A percentile compares a stretch with the other conserved stretches of the same genome.
phyloP scores from a whole-genome alignment of 2,113 vertebrate genomes.

The Erinaceus europaeus region DNA sequence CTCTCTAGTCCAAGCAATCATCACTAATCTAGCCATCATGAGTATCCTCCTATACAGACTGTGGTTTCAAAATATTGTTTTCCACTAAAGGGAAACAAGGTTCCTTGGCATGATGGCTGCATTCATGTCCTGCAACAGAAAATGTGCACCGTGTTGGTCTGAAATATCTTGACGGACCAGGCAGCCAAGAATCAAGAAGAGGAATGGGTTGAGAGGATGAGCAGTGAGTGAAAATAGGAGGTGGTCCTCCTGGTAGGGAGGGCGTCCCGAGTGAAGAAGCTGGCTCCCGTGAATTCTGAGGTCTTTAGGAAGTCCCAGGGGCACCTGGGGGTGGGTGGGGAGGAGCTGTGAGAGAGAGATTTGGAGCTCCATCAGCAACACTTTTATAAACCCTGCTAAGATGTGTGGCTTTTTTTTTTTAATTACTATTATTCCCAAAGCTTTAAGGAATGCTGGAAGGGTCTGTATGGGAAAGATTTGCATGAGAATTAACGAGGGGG shows the following conservation, averaged over 20 bases:
- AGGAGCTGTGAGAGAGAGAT: not conserved
- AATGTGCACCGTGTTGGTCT: not conserved
- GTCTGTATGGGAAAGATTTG: not conserved
- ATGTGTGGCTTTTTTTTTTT: not conserved
- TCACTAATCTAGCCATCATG: too few relatives aligned
- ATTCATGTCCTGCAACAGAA: not conserved
- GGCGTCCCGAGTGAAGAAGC: not conserved
- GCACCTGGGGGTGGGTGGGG: not conserved
- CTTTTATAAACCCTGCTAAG: not conserved
- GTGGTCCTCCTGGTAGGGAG: too few relatives aligned
- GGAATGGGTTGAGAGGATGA: not conserved
- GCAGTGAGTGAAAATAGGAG: too few relatives aligned
- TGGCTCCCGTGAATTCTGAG: not conserved
- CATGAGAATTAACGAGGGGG: not conserved
- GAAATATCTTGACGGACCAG: not conserved
- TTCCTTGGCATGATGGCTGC: not conserved
- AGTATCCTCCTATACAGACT: too few relatives aligned
- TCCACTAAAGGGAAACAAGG: not conserved
- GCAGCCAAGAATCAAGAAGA: not conserved
- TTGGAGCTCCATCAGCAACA: not conserved
- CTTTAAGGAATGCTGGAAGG: not conserved
- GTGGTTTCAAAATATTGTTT: not conserved
- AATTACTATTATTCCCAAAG: conserved; percentile 23
- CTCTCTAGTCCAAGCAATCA: too few relatives aligned
- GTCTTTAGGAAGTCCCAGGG: not conserved